Conservation (phyloP, 2,797 vertebrate genomes). For the Sebastes minor region DNA sequence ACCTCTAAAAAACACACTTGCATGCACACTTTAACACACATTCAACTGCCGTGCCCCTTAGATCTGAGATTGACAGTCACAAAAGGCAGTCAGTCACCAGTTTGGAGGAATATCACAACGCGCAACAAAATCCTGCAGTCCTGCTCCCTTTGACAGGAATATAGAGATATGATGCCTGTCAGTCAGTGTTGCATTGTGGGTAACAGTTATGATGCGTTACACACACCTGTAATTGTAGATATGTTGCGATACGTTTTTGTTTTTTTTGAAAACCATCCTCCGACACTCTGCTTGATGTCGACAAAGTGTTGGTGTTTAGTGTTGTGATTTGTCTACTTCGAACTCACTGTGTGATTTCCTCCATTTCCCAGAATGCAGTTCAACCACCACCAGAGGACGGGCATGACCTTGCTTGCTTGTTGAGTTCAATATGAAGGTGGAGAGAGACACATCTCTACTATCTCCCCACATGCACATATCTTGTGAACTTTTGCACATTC, state of each 20-base stretch:
- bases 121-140: conserved; percentile 19
- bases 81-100: conserved; percentile 41
- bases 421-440: neutral
- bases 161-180: neutral
- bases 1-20: conserved; percentile 30
- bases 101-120: conserved; percentile 25
- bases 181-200: conserved; percentile 43
- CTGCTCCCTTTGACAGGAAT: neutral
- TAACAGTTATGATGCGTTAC: neutral
- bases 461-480: neutral
- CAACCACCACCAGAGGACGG: neutral
- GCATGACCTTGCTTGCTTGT: neutral
- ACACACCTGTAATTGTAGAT: neutral
- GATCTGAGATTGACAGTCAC: conserved; percentile 37
- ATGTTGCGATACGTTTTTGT: too few relatives aligned
- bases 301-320: neutral
- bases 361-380: conserved; percentile 40
- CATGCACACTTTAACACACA: conserved; percentile 5
- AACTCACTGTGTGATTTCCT: neutral
- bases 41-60: neutral
- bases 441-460: neutral
- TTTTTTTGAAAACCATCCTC: neutral
- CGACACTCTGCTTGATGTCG: neutral
- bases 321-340: neutral
- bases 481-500: neutral